Evolutionary conservation across 1,140 invertebrate genomes (phyloP), one percentile per base, ranked within the genome.

Genomic region (Lycorma delicatula): DNA sequence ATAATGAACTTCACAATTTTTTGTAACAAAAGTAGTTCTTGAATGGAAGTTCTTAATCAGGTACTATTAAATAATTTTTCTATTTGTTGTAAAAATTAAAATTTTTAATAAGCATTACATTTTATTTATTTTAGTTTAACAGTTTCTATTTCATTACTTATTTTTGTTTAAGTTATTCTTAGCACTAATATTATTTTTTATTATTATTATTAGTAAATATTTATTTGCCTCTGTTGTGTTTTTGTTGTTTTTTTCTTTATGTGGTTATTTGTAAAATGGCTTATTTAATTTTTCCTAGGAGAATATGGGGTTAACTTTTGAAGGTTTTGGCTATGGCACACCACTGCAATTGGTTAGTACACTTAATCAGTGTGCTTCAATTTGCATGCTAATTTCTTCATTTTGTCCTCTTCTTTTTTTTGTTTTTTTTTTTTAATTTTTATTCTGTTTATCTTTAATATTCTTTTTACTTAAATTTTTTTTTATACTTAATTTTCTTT

Each of bases 321-420:
- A 59, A 29, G 58, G 51, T 26, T 44, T 22, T 51, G 49, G 23
- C 41, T 57, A 57, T 59, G 27, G 31, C 20, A 48, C 50, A 22
- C 58, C 58, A 28, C 58, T 59, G 12, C 58, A 59, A 47, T 49
- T 59, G 58, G 58, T 59, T 34, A 59, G 58, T 54, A 59, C 50
- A 48, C 44, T 16, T 16, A 9, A 4, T 38, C 22, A 34, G 38
- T 36, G 38, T 53, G 46, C 23, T 18, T 22, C 3, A 16, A 5
- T 23, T 12, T 50, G 48, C 48, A 50, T 50, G 48, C 5, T 44
- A 44, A 44, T 34, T n/a, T n/a, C 38, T 20, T 44, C n/a, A 44
- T 20, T n/a, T 44, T n/a, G n/a, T 34, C 31, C n/a, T 34, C 31
- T 9, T n/a, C 31, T n/a, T n/a, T n/a, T n/a, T n/a, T n/a, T n/a